These are phyloP conservation scores for Centruroides sculpturatus DNA, from an alignment of 1,140 invertebrate genomes.

Conservation along the genomic window DNA sequence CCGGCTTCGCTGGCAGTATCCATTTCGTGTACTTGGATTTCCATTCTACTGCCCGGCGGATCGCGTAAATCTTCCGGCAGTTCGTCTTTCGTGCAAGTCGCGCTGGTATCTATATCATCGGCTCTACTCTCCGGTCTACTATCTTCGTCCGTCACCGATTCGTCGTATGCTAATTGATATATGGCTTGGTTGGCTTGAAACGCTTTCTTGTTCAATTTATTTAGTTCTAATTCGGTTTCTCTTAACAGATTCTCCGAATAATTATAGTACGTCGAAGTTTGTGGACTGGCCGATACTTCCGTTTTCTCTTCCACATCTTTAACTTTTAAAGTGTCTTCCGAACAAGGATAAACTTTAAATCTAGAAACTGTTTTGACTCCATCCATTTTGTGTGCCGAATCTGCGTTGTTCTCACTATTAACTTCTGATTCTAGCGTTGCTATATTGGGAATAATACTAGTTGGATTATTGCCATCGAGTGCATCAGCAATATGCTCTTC, in stretches of 20 bases:
- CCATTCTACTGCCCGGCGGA: neutral
- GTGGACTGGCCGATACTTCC: too few species aligned
- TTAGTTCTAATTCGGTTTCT: slow-evolving; percentile 5
- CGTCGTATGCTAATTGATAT: slow-evolving; percentile 13
- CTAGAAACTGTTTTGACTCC: too few species aligned
- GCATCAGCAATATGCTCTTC: too few species aligned
- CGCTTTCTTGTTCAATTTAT: neutral
- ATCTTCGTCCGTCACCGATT: slow-evolving; percentile 5
- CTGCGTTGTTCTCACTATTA: too few species aligned
- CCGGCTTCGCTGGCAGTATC: slow-evolving; percentile 16
- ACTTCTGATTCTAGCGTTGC: too few species aligned
- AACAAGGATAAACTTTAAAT: too few species aligned
- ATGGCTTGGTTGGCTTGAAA: slow-evolving; percentile 6
- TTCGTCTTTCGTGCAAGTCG: neutral
- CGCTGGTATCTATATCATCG: slow-evolving; percentile 2
- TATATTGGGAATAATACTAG: too few species aligned
- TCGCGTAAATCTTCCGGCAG: neutral
- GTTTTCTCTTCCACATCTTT: too few species aligned
- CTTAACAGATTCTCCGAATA: slow-evolving; percentile 1
- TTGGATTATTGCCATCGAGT: too few species aligned
- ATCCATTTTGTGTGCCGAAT: too few species aligned
- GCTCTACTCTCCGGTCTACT: neutral
- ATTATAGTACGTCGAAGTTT: too few species aligned
- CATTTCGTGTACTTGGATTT: slow-evolving; percentile 16
- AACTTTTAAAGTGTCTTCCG: too few species aligned